A percentile compares a stretch with the other conserved stretches of the same genome.
phyloP scores from a whole-genome alignment of 30 jellyfish, hydroid and myxozoan genomes.

The Aurelia coerulea region DNA sequence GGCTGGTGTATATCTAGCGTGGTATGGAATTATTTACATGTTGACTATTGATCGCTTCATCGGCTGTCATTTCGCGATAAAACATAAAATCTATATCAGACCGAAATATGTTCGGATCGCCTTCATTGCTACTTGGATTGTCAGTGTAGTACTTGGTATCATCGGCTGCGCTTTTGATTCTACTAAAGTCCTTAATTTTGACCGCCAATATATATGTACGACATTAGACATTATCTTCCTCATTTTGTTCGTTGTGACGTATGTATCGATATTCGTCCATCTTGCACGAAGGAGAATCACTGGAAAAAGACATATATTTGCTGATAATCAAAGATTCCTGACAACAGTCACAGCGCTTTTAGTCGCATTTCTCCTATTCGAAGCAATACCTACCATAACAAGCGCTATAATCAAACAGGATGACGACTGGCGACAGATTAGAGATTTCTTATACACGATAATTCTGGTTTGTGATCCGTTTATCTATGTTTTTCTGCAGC shows the following conservation, averaged over 20 bases:
- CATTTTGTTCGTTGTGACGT: constrained; percentile 1
- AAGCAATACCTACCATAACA: constrained; percentile 7
- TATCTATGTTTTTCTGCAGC: constrained; percentile 13
- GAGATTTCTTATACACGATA: background rate
- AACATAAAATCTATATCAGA: constrained; percentile 18
- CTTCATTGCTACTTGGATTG: background rate
- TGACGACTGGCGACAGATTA: too few species aligned
- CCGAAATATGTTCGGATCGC: background rate
- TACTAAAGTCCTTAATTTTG: background rate
- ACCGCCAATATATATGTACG: background rate
- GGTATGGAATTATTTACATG: constrained; percentile 29
- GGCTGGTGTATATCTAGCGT: constrained; percentile 16
- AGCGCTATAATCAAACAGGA: background rate
- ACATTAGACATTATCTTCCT: constrained; percentile 11
- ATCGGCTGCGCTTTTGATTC: constrained; percentile 11
- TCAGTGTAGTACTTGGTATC: background rate
- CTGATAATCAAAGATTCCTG: constrained; percentile 16
- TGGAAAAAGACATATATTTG: background rate
- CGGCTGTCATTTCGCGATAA: constrained; percentile 38
- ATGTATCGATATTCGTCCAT: constrained; percentile 19
- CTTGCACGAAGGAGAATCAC: constrained; percentile 12
- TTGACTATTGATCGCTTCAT: constrained; percentile 39
- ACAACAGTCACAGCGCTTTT: constrained; percentile 25
- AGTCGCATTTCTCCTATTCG: constrained; percentile 8
- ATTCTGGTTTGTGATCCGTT: constrained; percentile 31